Base-by-base conservation (phyloP, 2,888 invertebrate genomes). In the Polymixis lichenea region DNA sequence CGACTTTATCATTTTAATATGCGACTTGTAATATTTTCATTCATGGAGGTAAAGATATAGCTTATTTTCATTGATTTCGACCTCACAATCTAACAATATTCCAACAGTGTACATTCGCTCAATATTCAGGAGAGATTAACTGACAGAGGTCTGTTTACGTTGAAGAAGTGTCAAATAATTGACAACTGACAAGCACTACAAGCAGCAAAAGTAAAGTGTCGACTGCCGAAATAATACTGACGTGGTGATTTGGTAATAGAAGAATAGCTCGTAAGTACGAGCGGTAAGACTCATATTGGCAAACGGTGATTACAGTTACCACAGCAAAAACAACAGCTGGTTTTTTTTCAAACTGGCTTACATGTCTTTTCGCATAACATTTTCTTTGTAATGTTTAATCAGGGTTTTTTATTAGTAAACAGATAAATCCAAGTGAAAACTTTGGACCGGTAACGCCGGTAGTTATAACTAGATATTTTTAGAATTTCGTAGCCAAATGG, bases 1-100 rank as follows among this genome's bases (percentile, higher is more conserved):
- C 66, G 86, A 38, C 66, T 88, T 91, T 74, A 84, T 85, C 90
- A 91, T 91, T 32, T 58, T 68, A 80, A 51, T 64, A 38, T 49
- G 53, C 5, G 19, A 28, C 4, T 28, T n/a, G 17, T 22, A 51
- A 19, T 7, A 38, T 15, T 64, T n/a, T 28, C 46, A 28, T 25
- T 71, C 43, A 65, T 58, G 11, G 9, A 69, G 17, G 43, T n/a
- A 55, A 55, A 17, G 25, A 17, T 53, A 17, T 15, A 49, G 9
- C 15, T 56, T 64, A 62, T 32, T 55, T 22, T 77, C 28, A 43
- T 64, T 60, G 28, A 56, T 67, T 67, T 81, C 28, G n/a, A 22
- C 5, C 15, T n/a, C 17, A 60, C 32, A 80, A 58, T 60, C 4
- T 43, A 28, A 32, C 28, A 32, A 58, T 43, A 58, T 22, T 28